phyloP scores from a whole-genome alignment of 2,113 vertebrate species.

The Dermatemys mawii region DNA sequence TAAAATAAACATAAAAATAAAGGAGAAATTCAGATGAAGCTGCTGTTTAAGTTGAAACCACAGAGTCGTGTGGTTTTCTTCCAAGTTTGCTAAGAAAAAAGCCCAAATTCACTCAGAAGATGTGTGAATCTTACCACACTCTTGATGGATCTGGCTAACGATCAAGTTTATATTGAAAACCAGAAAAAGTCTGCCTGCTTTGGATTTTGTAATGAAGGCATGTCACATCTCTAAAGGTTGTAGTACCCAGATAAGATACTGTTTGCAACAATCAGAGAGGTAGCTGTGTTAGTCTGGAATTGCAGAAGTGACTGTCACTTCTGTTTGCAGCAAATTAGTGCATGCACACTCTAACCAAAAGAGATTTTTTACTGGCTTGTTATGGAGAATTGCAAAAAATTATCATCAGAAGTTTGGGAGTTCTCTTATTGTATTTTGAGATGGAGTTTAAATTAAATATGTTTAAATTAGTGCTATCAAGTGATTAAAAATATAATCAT shows the following conservation, averaged over 20 bases:
- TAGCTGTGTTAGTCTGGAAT: too few species aligned
- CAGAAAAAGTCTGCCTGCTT: neutral
- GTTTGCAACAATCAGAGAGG: too few species aligned
- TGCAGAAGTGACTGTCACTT: too few species aligned
- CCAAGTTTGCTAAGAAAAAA: neutral
- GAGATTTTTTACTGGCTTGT: neutral
- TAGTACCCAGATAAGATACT: neutral
- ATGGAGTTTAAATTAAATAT: fast-evolving
- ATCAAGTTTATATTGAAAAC: neutral
- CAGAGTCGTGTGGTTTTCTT: neutral
- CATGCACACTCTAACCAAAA: too few species aligned
- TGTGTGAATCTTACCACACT: neutral
- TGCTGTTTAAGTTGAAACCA: neutral
- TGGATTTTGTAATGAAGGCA: neutral
- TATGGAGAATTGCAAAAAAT: neutral
- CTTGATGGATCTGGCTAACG: neutral
- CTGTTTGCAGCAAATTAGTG: neutral
- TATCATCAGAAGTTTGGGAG: neutral
- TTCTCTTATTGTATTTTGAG: neutral
- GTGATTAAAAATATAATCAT: too few species aligned
- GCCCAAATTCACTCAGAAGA: neutral
- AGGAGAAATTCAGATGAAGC: neutral
- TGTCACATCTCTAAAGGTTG: neutral
- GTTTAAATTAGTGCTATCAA: neutral
- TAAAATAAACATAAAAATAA: neutral